These are phyloP conservation scores for Drosophila ambigua DNA, from an alignment of 1,140 invertebrate genomes.

Conservation along the genomic window DNA sequence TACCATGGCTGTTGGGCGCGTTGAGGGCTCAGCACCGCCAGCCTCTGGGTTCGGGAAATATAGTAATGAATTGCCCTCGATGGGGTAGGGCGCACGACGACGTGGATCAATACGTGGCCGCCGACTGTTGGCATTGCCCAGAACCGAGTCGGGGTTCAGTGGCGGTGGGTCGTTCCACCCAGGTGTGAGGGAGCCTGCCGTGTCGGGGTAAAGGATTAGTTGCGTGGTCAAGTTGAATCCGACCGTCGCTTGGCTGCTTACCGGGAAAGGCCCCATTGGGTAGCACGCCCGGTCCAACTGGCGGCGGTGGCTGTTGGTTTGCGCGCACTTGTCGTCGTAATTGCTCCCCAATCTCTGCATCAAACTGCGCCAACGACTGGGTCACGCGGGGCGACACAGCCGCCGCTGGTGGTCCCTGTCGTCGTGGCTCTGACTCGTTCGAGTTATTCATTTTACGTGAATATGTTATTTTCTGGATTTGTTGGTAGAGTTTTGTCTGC, in stretches of 20 bases:
- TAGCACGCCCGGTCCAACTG: conserved; percentile 55
- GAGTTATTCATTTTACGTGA: too few species aligned
- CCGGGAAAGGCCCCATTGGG: conserved; percentile 64
- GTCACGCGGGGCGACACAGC: too few species aligned
- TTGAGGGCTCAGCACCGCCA: conserved; percentile 7
- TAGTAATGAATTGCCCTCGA: conserved; percentile 36
- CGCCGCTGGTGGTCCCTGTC: too few species aligned
- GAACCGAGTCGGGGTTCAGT: conserved; percentile 33
- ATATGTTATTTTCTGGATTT: too few species aligned
- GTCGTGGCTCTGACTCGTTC: too few species aligned
- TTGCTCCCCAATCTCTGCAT: too few species aligned
- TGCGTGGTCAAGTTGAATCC: background rate
- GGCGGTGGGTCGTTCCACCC: conserved; percentile 81
- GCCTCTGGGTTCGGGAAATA: conserved; percentile 1
- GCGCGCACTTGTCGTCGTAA: conserved; percentile 2
- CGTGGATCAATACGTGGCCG: conserved; percentile 73
- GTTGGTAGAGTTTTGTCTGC: too few species aligned
- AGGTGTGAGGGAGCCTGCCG: conserved; percentile 67
- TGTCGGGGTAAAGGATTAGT: too few species aligned
- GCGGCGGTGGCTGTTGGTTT: conserved; percentile 49
- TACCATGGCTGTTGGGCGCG: conserved; percentile 51
- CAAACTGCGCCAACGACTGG: too few species aligned
- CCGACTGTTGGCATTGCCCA: conserved; percentile 29
- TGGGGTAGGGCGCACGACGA: conserved; percentile 73
- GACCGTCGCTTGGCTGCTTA: conserved; percentile 2